These are phyloP conservation scores for Eonycteris spelaea DNA, from an alignment of 2,113 vertebrate species.

Conservation along the genomic window DNA sequence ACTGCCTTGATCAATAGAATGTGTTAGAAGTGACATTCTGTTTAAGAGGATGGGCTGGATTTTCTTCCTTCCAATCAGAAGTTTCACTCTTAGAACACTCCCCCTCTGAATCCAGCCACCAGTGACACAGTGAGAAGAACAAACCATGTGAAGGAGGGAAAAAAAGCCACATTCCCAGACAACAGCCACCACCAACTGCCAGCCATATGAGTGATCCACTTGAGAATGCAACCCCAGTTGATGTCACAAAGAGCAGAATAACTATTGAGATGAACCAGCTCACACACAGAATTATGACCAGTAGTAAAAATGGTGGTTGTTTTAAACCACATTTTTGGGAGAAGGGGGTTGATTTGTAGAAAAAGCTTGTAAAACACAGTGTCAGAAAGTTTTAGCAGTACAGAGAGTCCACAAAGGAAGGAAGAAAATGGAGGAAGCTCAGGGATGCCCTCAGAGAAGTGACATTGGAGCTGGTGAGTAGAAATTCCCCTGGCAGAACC, in stretches of 20 bases:
- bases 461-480: neutral
- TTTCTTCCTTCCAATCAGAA: slow-evolving; percentile 13
- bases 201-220: neutral
- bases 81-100: neutral
- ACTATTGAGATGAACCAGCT: neutral
- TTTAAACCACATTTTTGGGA: neutral
- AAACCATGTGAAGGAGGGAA: neutral
- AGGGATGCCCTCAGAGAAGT: neutral
- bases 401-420: neutral
- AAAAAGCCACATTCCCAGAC: neutral
- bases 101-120: neutral
- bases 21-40: neutral
- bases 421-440: neutral
- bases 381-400: neutral
- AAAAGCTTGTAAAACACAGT: neutral
- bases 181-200: neutral
- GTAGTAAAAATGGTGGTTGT: neutral
- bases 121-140: neutral
- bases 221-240: neutral
- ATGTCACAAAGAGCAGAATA: neutral
- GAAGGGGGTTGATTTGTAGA: neutral
- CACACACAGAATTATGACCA: neutral
- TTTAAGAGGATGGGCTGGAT: neutral
- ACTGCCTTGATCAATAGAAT: neutral
- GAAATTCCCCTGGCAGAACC: neutral